Base-by-base conservation (phyloP, 2,888 invertebrate genomes). In the Sisyra nigra region DNA sequence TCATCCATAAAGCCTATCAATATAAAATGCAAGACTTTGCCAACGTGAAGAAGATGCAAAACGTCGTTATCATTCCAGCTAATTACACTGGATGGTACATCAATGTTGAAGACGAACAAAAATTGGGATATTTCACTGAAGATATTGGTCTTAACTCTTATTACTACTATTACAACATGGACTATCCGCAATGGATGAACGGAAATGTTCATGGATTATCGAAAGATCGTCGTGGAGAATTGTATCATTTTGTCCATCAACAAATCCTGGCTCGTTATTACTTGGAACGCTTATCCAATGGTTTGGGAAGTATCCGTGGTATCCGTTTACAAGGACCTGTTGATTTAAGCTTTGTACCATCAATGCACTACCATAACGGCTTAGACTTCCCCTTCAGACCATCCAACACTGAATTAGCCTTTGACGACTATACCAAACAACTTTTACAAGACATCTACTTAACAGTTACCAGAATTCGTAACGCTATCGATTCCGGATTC, bases 231-330 rank as follows among this genome's bases (percentile, higher is more conserved):
- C 74, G 77, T 51, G 80, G 80, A 42, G 78, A 78, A 60, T 60
- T 65, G 44, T 76, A 69, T 61, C 72, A 78, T 57, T 76, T 68
- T 57, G 57, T 70, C 47, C 73, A 80, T 53, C 79, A 79, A 54
- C 79, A 82, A 58, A 52, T 82, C 9, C 52, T 82, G 48, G 69
- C 78, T 47, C 76, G 77, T 49, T 85, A 82, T 61, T 78, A 83
- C 55, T 66, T 82, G 63, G 82, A 84, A 57, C 76, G 84, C 57
- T 62, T 83, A 44, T 74, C 80, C 8, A 74, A 79, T 54, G 76
- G 74, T 46, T 65, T 78, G 40, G 73, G 74, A n/a, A 75, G 78
- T 48, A 74, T 82, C 48, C 66, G 70, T 24, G 65, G 68, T 8
- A 65, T 78, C 46, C 65, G 72, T 19, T 67, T 61, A 11, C 29